A percentile compares a stretch with the other conserved stretches of the same genome.
These are phyloP conservation scores for Paraplagusia blochii DNA, from an alignment of 2,113 vertebrate species.

Conservation along the genomic window DNA sequence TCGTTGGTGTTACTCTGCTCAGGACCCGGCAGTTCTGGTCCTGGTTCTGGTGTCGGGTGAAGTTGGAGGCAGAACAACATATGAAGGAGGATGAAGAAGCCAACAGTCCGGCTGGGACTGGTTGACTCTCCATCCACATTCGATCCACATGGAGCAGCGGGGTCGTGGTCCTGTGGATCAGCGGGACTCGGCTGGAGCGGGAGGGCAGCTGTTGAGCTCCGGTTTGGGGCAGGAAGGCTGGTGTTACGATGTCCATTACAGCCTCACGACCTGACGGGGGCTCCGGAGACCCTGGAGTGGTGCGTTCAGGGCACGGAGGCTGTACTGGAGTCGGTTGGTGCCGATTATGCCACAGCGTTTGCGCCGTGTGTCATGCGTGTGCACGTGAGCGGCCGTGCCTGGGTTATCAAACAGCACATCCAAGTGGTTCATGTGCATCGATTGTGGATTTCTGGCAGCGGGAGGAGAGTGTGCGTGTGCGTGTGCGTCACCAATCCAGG, in stretches of 20 bases:
- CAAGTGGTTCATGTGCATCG: conserved; percentile 25
- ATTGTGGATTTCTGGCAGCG: conserved; percentile 1
- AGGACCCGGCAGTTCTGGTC: too few relatives aligned
- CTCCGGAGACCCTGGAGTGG: conserved; percentile 26
- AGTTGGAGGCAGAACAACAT: too few relatives aligned
- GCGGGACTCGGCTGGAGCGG: not conserved
- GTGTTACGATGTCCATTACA: not conserved
- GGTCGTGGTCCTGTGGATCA: not conserved
- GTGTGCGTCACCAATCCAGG: too few relatives aligned
- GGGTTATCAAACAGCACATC: conserved; percentile 34
- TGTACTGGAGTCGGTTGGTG: conserved; percentile 23
- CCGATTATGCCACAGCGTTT: too few relatives aligned
- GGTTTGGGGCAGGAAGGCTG: not conserved
- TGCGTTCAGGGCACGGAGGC: conserved; percentile 20
- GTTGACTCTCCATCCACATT: too few relatives aligned
- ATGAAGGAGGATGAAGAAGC: too few relatives aligned
- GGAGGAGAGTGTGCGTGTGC: not conserved
- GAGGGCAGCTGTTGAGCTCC: conserved; percentile 29
- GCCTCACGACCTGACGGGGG: not conserved
- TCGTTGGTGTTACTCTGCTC: too few relatives aligned
- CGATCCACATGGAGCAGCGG: too few relatives aligned
- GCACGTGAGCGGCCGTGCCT: not conserved
- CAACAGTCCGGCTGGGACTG: too few relatives aligned
- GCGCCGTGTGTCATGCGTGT: conserved; percentile 4
- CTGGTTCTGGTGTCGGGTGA: too few relatives aligned